A percentile compares a stretch with the other conserved stretches of the same genome.
Conservation (phyloP, 2,888 invertebrate genomes). For the Plagodis dolabraria region DNA sequence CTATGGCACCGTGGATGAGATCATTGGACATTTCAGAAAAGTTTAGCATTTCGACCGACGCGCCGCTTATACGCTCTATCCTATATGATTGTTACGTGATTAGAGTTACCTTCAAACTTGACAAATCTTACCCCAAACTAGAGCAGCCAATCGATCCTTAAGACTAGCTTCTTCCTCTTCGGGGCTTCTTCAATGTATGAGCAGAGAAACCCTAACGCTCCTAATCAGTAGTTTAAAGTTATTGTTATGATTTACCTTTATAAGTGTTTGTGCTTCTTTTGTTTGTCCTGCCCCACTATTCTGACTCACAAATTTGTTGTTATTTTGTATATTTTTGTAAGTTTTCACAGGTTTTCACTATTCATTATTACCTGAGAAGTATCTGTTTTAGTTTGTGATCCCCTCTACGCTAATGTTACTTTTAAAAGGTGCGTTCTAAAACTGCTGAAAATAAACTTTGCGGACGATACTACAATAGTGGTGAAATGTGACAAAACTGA, state of each 20-base stretch:
- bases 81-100: constrained; percentile 42
- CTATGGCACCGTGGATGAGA: constrained; percentile 49
- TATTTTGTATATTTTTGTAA: too few relatives aligned
- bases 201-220: constrained; percentile 52
- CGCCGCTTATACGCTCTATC: constrained; percentile 59
- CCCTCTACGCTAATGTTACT: too few relatives aligned
- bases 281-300: constrained; percentile 49
- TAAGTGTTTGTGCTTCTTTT: constrained; percentile 45
- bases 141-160: constrained; percentile 53
- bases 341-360: too few relatives aligned
- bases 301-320: too few relatives aligned
- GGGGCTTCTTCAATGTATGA: constrained; percentile 49
- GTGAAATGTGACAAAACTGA: too few relatives aligned
- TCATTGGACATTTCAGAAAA: constrained; percentile 45
- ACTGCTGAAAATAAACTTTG: too few relatives aligned
- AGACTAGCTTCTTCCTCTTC: constrained; percentile 56
- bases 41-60: constrained; percentile 48
- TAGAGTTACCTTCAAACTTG: constrained; percentile 47
- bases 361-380: too few relatives aligned
- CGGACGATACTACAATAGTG: too few relatives aligned
- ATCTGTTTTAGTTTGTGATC: too few relatives aligned
- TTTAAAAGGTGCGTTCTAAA: too few relatives aligned
- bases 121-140: constrained; percentile 50
- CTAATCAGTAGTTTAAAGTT: constrained; percentile 55
- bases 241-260: constrained; percentile 50